Evolutionary conservation across 2,113 vertebrate species (phyloP).

Genomic region (Isurus oxyrinchus): DNA sequence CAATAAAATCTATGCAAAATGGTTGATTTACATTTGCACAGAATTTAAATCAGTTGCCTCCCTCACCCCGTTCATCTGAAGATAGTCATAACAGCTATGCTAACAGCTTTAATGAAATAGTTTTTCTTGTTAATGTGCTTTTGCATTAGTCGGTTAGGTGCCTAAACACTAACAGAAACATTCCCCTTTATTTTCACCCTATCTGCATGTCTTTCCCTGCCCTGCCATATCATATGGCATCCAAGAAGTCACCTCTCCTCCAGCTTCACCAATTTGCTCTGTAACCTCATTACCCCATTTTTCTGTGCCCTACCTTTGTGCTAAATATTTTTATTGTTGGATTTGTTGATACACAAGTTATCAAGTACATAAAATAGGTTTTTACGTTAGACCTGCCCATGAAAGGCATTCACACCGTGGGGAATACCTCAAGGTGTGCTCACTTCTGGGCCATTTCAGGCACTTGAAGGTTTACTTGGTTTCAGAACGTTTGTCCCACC

Average conservation of each 20-base stretch:
- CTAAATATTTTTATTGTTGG: not conserved
- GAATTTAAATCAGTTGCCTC: not conserved
- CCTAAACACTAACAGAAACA: not conserved
- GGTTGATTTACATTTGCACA: not conserved
- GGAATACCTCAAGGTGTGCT: not conserved
- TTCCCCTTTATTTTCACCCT: not conserved
- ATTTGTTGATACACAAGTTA: not conserved
- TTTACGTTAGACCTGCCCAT: not conserved
- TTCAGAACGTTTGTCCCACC: not conserved
- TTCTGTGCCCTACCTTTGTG: not conserved
- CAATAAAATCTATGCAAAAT: not conserved
- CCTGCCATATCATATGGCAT: not conserved
- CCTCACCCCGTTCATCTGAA: not conserved
- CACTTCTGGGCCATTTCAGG: not conserved
- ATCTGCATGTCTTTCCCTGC: not conserved
- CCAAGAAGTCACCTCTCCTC: not conserved
- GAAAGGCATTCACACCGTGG: not conserved
- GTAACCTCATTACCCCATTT: not conserved
- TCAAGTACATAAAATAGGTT: not conserved
- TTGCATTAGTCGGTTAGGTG: not conserved
- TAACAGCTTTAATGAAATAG: not conserved
- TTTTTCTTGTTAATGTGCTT: not conserved
- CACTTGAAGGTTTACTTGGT: not conserved
- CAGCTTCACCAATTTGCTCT: not conserved
- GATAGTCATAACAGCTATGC: not conserved